Evolutionary conservation across 2,113 vertebrate species (phyloP).

Genomic region (Gopherus flavomarginatus): DNA sequence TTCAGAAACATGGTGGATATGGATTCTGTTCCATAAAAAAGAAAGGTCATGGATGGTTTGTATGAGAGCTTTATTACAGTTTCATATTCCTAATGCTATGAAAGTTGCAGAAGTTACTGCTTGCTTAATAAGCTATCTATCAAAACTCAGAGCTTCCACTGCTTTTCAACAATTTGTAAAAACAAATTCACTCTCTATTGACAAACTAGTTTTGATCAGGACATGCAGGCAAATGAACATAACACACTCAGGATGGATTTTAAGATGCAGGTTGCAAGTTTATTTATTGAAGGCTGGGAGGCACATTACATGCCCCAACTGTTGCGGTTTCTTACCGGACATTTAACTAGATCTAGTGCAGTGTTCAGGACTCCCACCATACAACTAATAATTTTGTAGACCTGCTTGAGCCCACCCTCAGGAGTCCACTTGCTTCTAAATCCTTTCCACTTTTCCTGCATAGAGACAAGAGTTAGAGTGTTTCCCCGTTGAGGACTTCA

Average conservation of each 20-base stretch:
- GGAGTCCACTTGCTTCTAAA: too few species aligned
- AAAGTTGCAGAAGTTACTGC: slow-evolving; percentile 19
- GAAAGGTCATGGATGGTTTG: slow-evolving; percentile 7
- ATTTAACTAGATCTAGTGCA: background rate
- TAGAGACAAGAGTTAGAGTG: too few species aligned
- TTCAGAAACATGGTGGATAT: background rate
- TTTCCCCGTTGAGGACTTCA: too few species aligned
- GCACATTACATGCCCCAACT: background rate
- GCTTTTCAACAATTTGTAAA: background rate
- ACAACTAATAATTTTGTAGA: background rate
- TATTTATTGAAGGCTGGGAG: background rate
- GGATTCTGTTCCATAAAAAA: background rate
- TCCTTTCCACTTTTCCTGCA: too few species aligned
- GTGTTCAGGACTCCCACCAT: background rate
- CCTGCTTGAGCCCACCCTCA: too few species aligned
- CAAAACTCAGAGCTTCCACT: background rate
- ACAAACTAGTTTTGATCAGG: background rate
- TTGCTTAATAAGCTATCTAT: background rate
- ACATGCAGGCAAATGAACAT: background rate
- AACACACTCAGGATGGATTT: background rate
- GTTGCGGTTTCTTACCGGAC: background rate
- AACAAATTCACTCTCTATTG: background rate
- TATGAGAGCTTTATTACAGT: slow-evolving; percentile 24
- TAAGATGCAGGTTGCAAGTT: background rate
- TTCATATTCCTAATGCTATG: background rate